Evolutionary conservation across 2,888 invertebrate genomes (phyloP).

Genomic region (Pristionchus maxplancki): DNA sequence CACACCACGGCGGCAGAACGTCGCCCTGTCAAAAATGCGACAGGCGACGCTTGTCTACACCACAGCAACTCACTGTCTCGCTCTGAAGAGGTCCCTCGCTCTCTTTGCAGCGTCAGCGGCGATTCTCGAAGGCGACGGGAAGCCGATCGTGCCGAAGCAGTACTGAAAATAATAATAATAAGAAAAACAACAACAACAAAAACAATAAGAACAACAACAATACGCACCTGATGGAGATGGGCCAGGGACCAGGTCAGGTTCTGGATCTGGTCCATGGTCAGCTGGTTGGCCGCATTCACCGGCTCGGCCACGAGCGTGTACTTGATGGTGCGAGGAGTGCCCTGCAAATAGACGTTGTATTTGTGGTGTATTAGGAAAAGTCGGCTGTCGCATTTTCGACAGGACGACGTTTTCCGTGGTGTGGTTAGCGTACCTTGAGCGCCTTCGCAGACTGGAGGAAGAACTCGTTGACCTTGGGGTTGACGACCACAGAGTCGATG

Average conservation of each 20-base stretch:
- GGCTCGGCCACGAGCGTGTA: constrained; percentile 42
- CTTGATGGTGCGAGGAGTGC: constrained; percentile 39
- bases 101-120: constrained; percentile 11
- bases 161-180: no score
- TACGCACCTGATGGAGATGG: constrained; percentile 43
- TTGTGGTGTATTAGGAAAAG: no score
- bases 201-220: no score
- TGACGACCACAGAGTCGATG: constrained; percentile 32
- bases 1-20: no score
- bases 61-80: background rate
- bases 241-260: constrained; percentile 12
- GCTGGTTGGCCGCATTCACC: background rate
- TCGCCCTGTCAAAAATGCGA: no score
- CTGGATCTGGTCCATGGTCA: constrained; percentile 36
- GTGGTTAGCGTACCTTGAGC: constrained; percentile 45
- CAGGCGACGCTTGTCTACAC: no score
- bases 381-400: no score
- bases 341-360: no score
- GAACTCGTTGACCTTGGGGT: constrained; percentile 39
- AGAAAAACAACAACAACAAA: no score
- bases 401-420: no score
- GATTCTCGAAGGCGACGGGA: constrained; percentile 1
- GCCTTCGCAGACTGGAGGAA: constrained; percentile 36
- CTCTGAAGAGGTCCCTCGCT: background rate
- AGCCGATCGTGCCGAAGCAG: constrained; percentile 10